A percentile compares a stretch with the other conserved stretches of the same genome.
Evolutionary conservation across 1,140 invertebrate genomes (phyloP).

Genomic region (Delia radicum): DNA sequence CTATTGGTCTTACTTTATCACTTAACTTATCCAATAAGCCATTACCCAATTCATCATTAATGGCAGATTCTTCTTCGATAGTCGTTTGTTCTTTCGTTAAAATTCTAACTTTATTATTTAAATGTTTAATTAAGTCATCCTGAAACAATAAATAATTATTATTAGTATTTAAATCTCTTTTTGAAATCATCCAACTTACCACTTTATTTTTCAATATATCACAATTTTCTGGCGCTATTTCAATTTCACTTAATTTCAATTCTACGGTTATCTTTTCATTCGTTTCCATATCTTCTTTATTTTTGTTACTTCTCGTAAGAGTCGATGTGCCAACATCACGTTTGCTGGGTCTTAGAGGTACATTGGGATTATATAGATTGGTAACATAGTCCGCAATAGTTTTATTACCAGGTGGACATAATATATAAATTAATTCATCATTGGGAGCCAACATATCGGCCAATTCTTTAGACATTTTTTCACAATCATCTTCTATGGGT

Average conservation of each 20-base stretch:
- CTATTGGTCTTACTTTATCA: conserved; percentile 67
- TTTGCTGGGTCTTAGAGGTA: conserved; percentile 60
- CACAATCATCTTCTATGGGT: conserved; percentile 80
- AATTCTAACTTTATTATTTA: conserved; percentile 76
- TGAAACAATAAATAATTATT: conserved; percentile 50
- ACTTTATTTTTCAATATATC: conserved; percentile 70
- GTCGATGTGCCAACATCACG: conserved; percentile 56
- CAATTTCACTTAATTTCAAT: conserved; percentile 40
- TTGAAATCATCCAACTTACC: conserved; percentile 47
- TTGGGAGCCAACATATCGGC: conserved; percentile 67
- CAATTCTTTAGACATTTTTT: conserved; percentile 72
- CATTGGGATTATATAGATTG: conserved; percentile 73
- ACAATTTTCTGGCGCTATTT: conserved; percentile 57
- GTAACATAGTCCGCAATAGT: conserved; percentile 77
- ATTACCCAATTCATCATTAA: conserved; percentile 75
- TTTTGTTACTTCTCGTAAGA: conserved; percentile 43
- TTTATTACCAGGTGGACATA: conserved; percentile 73
- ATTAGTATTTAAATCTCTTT: background rate
- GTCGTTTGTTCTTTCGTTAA: conserved; percentile 73
- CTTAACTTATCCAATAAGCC: conserved; percentile 66
- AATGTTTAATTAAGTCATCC: conserved; percentile 77
- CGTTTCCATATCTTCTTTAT: conserved; percentile 8
- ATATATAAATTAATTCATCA: conserved; percentile 69
- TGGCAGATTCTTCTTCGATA: conserved; percentile 71
- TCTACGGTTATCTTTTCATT: conserved; percentile 40